Evolutionary conservation across 1,140 invertebrate species (phyloP).

Genomic region (Paraescarpia echinospica): DNA sequence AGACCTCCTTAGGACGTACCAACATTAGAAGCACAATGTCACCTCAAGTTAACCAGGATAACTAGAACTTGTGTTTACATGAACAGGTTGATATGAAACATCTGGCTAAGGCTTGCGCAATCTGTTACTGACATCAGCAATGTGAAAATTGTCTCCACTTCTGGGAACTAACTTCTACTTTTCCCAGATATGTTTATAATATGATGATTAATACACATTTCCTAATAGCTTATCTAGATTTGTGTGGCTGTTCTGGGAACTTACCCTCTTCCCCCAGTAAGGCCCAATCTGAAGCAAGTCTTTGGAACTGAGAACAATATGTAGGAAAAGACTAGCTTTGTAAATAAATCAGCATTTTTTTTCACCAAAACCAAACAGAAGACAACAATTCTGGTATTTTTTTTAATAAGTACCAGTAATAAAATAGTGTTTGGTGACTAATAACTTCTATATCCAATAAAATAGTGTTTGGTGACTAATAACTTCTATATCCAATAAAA

Average conservation of each 20-base stretch:
- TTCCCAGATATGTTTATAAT: background rate
- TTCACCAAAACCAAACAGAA: background rate
- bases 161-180: background rate
- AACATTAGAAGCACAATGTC: background rate
- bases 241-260: background rate
- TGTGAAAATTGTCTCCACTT: background rate
- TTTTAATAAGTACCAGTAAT: no score
- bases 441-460: no score
- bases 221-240: background rate
- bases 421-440: no score
- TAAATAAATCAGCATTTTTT: background rate
- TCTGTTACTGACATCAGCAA: background rate
- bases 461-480: no score
- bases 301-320: background rate
- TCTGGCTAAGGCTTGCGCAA: background rate
- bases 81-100: background rate
- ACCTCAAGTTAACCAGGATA: background rate
- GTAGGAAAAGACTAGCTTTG: background rate
- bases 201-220: background rate
- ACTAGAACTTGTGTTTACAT: background rate
- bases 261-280: background rate
- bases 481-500: no score
- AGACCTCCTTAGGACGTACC: no score
- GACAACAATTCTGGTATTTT: background rate
- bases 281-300: background rate